Evolutionary conservation across 2,797 vertebrate species (phyloP).

Genomic region (Phalloptychus januarius): DNA sequence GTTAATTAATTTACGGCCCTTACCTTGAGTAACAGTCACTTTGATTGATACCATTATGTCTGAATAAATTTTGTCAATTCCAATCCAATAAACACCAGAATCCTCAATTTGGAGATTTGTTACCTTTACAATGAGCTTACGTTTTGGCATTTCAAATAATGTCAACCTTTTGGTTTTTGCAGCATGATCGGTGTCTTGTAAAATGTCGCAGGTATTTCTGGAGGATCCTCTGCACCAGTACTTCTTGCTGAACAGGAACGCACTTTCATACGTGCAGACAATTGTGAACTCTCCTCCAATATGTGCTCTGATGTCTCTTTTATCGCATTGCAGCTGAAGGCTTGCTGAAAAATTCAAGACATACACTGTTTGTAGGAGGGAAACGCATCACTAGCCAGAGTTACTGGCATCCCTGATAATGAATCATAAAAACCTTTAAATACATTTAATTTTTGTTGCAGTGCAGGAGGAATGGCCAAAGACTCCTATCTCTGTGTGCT

Average conservation of each 20-base stretch:
- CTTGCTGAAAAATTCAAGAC: constrained; percentile 48
- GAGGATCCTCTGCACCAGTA: constrained; percentile 79
- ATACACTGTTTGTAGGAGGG: not conserved
- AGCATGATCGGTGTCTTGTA: constrained; percentile 63
- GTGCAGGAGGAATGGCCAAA: not conserved
- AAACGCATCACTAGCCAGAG: not conserved
- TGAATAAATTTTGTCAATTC: constrained; percentile 69
- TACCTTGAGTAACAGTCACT: constrained; percentile 73
- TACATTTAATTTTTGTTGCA: not conserved
- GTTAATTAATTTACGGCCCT: constrained; percentile 2
- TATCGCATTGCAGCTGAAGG: constrained; percentile 70
- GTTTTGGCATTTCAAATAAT: constrained; percentile 36
- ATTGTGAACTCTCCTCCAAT: constrained; percentile 57
- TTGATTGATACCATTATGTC: constrained; percentile 74
- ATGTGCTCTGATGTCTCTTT: constrained; percentile 36
- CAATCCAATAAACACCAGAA: constrained; percentile 76
- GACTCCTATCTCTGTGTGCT: not conserved
- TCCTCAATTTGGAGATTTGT: constrained; percentile 61
- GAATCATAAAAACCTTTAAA: not conserved
- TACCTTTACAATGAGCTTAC: constrained; percentile 59
- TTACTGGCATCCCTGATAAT: not conserved
- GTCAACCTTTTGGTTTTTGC: not conserved
- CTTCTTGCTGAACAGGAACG: constrained; percentile 63
- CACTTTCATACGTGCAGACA: constrained; percentile 45
- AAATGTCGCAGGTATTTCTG: constrained; percentile 58